A percentile compares a stretch with the other conserved stretches of the same genome.
These are phyloP conservation scores for Tryphoninae sp. DNA, from an alignment of 2,888 invertebrate species.

Conservation along the genomic window DNA sequence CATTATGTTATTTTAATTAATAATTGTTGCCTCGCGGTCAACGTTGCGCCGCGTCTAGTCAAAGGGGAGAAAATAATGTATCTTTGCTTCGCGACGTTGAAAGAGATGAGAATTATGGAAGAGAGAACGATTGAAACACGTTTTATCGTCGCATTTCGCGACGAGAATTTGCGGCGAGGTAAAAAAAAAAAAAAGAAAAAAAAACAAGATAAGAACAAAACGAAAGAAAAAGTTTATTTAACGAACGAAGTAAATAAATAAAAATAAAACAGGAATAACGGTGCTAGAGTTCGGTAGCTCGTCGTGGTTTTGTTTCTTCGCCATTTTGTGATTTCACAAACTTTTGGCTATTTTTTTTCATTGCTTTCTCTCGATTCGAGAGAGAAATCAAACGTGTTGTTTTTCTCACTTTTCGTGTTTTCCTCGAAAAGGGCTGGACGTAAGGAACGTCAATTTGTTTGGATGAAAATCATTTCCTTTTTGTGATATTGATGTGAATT, in stretches of 20 bases:
- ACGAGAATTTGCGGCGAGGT: conserved; percentile 9
- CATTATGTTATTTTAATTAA: conserved; percentile 20
- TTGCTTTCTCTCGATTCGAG: background rate
- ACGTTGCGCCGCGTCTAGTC: conserved; percentile 68
- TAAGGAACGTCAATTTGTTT: background rate
- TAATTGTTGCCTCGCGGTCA: conserved; percentile 35
- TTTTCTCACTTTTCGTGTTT: conserved; percentile 4
- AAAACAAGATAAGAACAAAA: too few species aligned
- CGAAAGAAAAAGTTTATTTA: background rate
- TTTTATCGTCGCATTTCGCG: conserved; percentile 48
- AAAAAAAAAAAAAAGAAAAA: conserved; percentile 3
- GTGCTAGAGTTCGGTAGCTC: conserved; percentile 59
- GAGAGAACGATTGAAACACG: conserved; percentile 14
- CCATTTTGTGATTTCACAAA: conserved; percentile 25
- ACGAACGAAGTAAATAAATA: background rate
- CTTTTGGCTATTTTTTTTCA: conserved; percentile 11
- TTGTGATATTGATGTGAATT: background rate
- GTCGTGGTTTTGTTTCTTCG: conserved; percentile 53
- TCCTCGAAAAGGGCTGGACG: background rate
- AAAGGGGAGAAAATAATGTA: conserved; percentile 57
- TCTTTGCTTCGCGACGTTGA: conserved; percentile 55
- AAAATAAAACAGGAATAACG: conserved; percentile 41
- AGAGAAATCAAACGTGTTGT: background rate
- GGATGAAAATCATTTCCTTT: background rate
- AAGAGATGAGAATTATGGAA: conserved; percentile 36